These are phyloP conservation scores for Laspeyria flexula DNA, from an alignment of 2,888 invertebrate species.

Conservation along the genomic window DNA sequence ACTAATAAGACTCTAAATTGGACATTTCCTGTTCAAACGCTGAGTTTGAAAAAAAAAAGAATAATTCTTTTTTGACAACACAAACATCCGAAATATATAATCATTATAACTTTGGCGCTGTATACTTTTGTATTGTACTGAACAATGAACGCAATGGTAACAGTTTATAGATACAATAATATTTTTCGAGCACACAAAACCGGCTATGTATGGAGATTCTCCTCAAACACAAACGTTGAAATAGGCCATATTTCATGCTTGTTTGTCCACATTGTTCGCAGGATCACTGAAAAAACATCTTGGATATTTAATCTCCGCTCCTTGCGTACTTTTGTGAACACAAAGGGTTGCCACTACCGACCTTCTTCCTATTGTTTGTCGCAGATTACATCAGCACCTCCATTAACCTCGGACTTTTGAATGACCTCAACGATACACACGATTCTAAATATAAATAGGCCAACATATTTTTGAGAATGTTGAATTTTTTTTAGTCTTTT, in stretches of 20 bases:
- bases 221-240: conserved; percentile 19
- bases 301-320: conserved; percentile 30
- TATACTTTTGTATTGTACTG: not conserved
- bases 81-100: not conserved
- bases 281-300: conserved; percentile 28
- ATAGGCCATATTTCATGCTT: conserved; percentile 17
- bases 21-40: too few species aligned
- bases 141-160: conserved; percentile 2
- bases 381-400: conserved; percentile 50
- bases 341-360: conserved; percentile 42
- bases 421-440: conserved; percentile 9
- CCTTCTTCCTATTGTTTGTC: conserved; percentile 42
- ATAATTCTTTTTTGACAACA: not conserved
- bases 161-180: conserved; percentile 18
- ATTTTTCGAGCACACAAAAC: conserved; percentile 4
- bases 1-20: too few species aligned
- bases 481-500: not conserved
- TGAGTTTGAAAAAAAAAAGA: too few species aligned
- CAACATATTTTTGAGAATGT: not conserved
- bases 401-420: conserved; percentile 45
- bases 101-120: not conserved
- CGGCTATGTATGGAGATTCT: conserved; percentile 12
- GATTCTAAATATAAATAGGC: not conserved
- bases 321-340: conserved; percentile 36
- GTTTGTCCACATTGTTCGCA: conserved; percentile 14